Evolutionary conservation across 2,888 invertebrate genomes (phyloP).

Genomic region (Dorcus parallelipipedus): DNA sequence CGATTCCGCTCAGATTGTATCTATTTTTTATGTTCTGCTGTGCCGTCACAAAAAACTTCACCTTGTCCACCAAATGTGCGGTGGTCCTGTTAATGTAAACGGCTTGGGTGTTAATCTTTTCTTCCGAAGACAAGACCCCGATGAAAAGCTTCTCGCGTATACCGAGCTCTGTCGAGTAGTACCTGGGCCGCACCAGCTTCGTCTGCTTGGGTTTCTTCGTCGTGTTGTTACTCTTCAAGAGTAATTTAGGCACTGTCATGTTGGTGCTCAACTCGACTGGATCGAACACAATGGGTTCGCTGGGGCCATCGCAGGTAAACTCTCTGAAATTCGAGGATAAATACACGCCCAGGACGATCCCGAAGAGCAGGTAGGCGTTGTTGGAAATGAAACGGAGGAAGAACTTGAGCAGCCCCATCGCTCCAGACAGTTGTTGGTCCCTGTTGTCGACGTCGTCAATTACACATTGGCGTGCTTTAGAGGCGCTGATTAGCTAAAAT

Average conservation of each 20-base stretch:
- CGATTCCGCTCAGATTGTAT: slow-evolving; percentile 55
- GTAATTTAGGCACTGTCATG: slow-evolving; percentile 1
- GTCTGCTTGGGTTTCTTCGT: slow-evolving; percentile 10
- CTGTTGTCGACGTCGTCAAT: too few relatives aligned
- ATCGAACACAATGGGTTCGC: slow-evolving; percentile 5
- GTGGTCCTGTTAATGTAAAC: slow-evolving; percentile 85
- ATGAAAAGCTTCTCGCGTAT: slow-evolving; percentile 86
- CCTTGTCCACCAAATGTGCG: slow-evolving; percentile 78
- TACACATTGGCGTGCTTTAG: too few relatives aligned
- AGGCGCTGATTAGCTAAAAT: too few relatives aligned
- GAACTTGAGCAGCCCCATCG: too few relatives aligned
- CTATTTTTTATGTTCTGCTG: slow-evolving; percentile 43
- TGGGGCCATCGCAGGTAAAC: slow-evolving; percentile 6
- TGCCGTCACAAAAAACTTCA: slow-evolving; percentile 56
- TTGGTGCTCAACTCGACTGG: slow-evolving; percentile 5
- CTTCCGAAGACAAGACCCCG: slow-evolving; percentile 76
- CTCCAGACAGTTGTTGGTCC: too few relatives aligned
- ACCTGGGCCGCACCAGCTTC: slow-evolving; percentile 78
- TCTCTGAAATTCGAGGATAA: slow-evolving; percentile 9
- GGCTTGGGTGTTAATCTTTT: slow-evolving; percentile 68
- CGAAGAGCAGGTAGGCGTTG: slow-evolving; percentile 12
- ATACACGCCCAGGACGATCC: slow-evolving; percentile 12
- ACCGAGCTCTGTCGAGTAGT: slow-evolving; percentile 93
- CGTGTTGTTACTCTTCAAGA: slow-evolving; percentile 11
- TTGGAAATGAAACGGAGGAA: not conserved